phyloP scores from a whole-genome alignment of 2,113 vertebrate genomes.

The Physeter macrocephalus region DNA sequence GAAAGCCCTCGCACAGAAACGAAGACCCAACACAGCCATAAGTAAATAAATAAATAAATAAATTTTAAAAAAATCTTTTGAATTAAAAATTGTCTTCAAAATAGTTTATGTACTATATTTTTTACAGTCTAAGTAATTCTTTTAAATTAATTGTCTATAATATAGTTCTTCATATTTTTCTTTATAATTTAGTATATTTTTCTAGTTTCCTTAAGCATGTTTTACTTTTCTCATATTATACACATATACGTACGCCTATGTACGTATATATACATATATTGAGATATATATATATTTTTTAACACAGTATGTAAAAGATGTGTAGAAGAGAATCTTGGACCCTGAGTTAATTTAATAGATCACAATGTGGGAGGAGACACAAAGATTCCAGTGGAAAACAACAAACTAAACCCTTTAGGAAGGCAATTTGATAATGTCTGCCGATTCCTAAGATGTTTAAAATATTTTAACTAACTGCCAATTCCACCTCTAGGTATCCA shows the following conservation, averaged over 20 bases:
- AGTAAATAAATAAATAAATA: no score
- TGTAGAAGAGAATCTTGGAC: neutral
- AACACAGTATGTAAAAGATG: neutral
- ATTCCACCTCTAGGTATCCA: neutral
- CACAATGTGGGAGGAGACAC: neutral
- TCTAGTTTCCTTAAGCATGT: neutral
- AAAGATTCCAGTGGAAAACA: neutral
- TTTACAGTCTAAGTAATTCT: conserved; percentile 12
- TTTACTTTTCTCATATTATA: neutral
- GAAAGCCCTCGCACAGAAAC: no score
- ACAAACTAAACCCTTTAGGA: conserved; percentile 32
- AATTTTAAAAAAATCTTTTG: conserved; percentile 37
- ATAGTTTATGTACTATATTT: conserved; percentile 20
- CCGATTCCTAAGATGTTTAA: conserved; percentile 26
- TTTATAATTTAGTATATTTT: conserved; percentile 5
- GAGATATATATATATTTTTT: neutral
- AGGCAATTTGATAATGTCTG: conserved; percentile 15
- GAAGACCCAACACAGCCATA: no score
- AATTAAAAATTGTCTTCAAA: conserved; percentile 36
- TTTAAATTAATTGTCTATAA: neutral
- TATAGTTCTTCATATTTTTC: conserved; percentile 17
- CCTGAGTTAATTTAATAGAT: conserved; percentile 17
- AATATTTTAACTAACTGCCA: conserved; percentile 30
- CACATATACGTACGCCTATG: neutral
- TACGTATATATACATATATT: neutral